phyloP scores from a whole-genome alignment of 2,888 invertebrate species.

The Caenorhabditis parvicauda region DNA sequence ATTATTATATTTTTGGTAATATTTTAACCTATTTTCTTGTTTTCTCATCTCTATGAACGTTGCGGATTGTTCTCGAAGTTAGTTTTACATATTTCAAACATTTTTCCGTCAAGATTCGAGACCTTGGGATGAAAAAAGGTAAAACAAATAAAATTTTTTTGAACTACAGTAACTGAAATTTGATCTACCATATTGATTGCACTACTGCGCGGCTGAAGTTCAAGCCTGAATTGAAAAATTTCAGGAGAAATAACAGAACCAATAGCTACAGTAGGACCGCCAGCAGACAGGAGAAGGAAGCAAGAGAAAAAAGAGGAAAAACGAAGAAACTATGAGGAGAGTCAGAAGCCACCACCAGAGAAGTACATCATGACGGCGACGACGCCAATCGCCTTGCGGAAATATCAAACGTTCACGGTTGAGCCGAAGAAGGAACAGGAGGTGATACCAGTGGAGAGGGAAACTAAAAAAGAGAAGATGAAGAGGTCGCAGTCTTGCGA shows the following conservation, averaged over 20 bases:
- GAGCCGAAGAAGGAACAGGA: conserved; percentile 18
- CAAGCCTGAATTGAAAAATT: no score
- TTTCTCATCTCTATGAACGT: no score
- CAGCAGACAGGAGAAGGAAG: conserved; percentile 26
- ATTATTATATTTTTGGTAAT: no score
- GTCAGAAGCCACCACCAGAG: conserved; percentile 16
- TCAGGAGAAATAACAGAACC: conserved; percentile 41
- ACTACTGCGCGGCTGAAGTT: neutral
- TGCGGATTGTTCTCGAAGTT: no score
- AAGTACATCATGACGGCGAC: conserved; percentile 32
- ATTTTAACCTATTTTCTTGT: no score
- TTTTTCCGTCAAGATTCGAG: no score
- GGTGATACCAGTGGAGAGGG: no score
- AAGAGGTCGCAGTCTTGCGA: conserved; percentile 20
- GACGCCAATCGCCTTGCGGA: conserved; percentile 31
- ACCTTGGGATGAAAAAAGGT: no score
- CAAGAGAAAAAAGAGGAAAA: conserved; percentile 23
- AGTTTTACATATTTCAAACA: no score
- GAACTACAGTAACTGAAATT: no score
- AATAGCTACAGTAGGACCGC: conserved; percentile 36
- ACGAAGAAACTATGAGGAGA: conserved; percentile 17
- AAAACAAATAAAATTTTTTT: no score
- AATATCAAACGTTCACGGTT: conserved; percentile 36
- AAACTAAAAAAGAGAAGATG: conserved; percentile 10
- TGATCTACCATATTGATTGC: neutral